Base-by-base conservation (phyloP, 2,113 vertebrate genomes). In the Coryphaenoides rupestris region DNA sequence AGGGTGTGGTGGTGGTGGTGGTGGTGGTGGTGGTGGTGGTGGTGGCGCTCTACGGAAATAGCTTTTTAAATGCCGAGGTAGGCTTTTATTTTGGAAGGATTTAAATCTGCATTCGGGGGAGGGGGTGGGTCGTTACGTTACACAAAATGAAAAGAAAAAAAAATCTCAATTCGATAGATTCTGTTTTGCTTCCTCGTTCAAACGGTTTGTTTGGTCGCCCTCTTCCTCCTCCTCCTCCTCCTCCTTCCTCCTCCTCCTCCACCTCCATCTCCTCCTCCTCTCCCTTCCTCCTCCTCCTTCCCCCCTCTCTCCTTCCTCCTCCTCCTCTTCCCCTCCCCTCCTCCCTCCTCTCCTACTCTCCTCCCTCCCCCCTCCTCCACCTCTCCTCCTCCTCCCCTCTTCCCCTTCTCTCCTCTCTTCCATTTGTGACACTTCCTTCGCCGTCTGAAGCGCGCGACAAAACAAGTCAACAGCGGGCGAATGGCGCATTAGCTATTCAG, bases 401-500 rank as follows among this genome's bases (percentile, higher is more conserved):
- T 76, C 40, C 19, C 1, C 16, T 5, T 16, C 21, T 52, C 12
- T 14, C 55, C 58, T 13, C 52, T 56, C 1, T 21, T n/a, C 52
- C 74, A 73, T 78, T 77, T 66, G 67, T 60, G 33, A 60, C 55
- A 13, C 60, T 75, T 66, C 21, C 55, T 55, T 55, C 67, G n/a
- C 65, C 59, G 6, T 82, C 74, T 73, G 65, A 64, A 68, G 63
- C 57, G 65, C 59, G 76, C 71, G 81, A 80, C 80, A 84, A 87
- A 88, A 87, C 81, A 83, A 83, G 78, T 89, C 87, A 84, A 84
- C 74, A 65, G 62, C 61, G 66, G 81, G 83, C 28, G 28, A 33
- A 33, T 33, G 1, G 65, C 75, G 53, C 86, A 85, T 89, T 85
- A 89, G 24, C 59, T 86, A 89, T 89, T 89, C 86, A 89, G 87